These are phyloP conservation scores for Trachemys scripta DNA, from an alignment of 2,113 vertebrate species.

Conservation along the genomic window DNA sequence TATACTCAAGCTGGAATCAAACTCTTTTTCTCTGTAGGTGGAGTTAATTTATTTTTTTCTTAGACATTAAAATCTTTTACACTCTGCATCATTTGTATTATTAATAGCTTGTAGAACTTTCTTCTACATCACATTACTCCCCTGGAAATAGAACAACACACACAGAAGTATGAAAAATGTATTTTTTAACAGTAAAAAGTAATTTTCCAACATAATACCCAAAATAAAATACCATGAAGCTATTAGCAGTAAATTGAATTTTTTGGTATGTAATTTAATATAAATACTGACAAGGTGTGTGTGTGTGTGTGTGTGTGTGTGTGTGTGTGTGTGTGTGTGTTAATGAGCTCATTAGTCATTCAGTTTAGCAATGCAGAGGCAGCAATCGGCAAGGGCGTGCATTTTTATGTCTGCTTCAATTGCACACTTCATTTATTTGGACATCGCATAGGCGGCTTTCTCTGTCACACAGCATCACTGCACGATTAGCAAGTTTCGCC, in stretches of 20 bases:
- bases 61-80: slow-evolving; percentile 52
- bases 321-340: not conserved
- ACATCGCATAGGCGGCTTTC: slow-evolving; percentile 75
- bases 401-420: slow-evolving; percentile 81
- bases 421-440: slow-evolving; percentile 83
- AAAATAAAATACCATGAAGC: slow-evolving; percentile 75
- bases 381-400: slow-evolving; percentile 73
- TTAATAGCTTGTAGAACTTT: slow-evolving; percentile 65
- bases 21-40: not conserved
- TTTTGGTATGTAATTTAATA: slow-evolving; percentile 77
- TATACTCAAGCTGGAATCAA: slow-evolving; percentile 44
- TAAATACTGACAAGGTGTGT: slow-evolving; percentile 68
- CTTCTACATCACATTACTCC: slow-evolving; percentile 27
- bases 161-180: slow-evolving; percentile 56
- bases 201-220: slow-evolving; percentile 74
- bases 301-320: not conserved
- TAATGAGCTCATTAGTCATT: slow-evolving; percentile 72
- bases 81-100: slow-evolving; percentile 22
- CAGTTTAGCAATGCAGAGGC: slow-evolving; percentile 70
- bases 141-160: slow-evolving; percentile 62
- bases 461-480: slow-evolving; percentile 75
- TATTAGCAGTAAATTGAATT: slow-evolving; percentile 78
- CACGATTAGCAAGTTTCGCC: slow-evolving; percentile 77
- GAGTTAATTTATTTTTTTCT: slow-evolving; percentile 25
- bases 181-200: slow-evolving; percentile 69